A percentile compares a stretch with the other conserved stretches of the same genome.
phyloP scores from a whole-genome alignment of 1,140 invertebrate genomes.

The Eumeta japonica region DNA sequence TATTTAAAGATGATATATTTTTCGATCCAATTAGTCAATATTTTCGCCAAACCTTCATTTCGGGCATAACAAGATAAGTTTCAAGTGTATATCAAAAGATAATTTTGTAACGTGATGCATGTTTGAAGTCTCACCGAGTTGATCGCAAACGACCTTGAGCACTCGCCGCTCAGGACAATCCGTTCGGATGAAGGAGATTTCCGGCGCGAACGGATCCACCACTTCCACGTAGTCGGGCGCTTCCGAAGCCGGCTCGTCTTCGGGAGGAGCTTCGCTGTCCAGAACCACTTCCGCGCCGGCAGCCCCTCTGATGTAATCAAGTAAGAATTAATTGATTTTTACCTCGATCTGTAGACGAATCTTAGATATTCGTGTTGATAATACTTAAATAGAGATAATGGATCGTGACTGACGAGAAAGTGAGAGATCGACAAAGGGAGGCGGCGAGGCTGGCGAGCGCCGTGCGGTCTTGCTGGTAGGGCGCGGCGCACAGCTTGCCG shows the following conservation, averaged over 20 bases:
- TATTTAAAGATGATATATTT: no score
- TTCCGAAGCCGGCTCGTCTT: slow-evolving; percentile 30
- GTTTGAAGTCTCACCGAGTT: slow-evolving; percentile 64
- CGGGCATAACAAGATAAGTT: no score
- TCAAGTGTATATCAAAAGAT: no score
- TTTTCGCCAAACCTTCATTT: no score
- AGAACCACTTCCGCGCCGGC: slow-evolving; percentile 36
- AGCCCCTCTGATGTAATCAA: slow-evolving; percentile 26
- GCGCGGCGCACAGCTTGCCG: slow-evolving; percentile 75
- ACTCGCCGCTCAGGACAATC: slow-evolving; percentile 75
- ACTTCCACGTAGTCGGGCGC: slow-evolving; percentile 72
- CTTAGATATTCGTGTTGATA: no score
- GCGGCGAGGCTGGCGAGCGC: slow-evolving; percentile 64
- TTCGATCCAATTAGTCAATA: no score
- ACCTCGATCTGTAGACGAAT: no score
- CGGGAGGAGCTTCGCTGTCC: slow-evolving; percentile 51
- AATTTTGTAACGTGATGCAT: background rate
- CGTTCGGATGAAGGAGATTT: slow-evolving; percentile 77
- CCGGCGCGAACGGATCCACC: slow-evolving; percentile 72
- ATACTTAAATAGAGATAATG: no score
- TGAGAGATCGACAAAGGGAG: slow-evolving; percentile 73
- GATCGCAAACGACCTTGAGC: slow-evolving; percentile 73
- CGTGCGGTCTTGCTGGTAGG: slow-evolving; percentile 61
- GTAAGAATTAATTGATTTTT: no score
- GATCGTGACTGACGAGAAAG: no score